Percentiles rank a stretch among this genome's conserved stretches.
Conservation (phyloP, 2,888 invertebrate genomes). For the Tachina lurida region DNA sequence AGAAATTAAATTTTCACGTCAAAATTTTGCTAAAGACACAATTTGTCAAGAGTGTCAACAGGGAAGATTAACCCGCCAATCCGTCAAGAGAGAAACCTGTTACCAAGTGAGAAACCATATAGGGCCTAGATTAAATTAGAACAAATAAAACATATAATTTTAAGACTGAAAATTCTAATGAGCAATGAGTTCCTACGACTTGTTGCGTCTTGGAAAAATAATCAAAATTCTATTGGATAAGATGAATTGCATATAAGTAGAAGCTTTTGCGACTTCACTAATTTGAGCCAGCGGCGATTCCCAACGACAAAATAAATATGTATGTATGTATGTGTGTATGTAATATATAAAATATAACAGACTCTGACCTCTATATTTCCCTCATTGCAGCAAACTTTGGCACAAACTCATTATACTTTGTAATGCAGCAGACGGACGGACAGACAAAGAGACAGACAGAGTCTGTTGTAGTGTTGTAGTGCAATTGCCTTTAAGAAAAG, state of each 20-base stretch:
- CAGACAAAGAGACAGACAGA: neutral
- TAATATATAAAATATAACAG: neutral
- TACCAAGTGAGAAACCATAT: no score
- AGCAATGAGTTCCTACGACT: no score
- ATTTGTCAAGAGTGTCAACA: no score
- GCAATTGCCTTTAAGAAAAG: conserved; percentile 36
- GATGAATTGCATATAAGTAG: neutral
- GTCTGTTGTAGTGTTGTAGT: neutral
- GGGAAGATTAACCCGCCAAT: no score
- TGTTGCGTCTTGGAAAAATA: no score
- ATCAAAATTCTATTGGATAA: no score
- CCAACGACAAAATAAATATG: neutral
- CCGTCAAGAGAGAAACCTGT: no score
- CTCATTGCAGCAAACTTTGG: conserved; percentile 22
- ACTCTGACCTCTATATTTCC: neutral
- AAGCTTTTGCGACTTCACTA: neutral
- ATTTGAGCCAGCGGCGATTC: neutral
- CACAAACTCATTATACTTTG: conserved; percentile 54
- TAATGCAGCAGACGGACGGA: conserved; percentile 32
- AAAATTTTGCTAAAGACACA: no score
- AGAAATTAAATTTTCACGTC: no score
- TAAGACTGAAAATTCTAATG: no score
- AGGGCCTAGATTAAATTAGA: no score
- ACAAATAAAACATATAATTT: no score
- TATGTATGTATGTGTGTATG: neutral